Base-by-base conservation (phyloP, 2,888 invertebrate genomes). In the Phrixothrix hirtus region DNA sequence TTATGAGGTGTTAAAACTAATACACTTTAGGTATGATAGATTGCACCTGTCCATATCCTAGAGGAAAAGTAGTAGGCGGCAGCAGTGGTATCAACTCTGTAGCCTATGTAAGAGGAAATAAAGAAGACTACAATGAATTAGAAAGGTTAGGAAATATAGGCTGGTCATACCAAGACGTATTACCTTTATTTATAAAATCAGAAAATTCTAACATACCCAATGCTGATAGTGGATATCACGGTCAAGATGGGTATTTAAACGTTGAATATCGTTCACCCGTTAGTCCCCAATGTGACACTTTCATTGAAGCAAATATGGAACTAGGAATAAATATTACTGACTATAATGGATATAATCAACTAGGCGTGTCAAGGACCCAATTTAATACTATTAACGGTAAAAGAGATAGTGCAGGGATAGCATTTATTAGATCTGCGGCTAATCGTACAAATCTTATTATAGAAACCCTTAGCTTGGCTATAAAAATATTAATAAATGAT, bases 401-500 rank as follows among this genome's bases (percentile, higher is more conserved):
- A 48, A 78, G 92, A 49, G 87, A 88, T 60, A 89, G 89, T 68
- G 83, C 87, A 0, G 82, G 84, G 2, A 88, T 87, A 67, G 89
- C 89, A 0, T 91, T 88, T 70, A 75, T 90, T 7, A 79, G 82
- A 58, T 87, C 89, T 0, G 79, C 85, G 2, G 75, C 81, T 7
- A 69, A 77, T 5, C 78, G 89, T 16, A 63, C 67, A 4, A 91
- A 91, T 67, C 77, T 91, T 9, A 81, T 84, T 68, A 78, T 91
- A 1, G 82, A 86, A 0, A 85, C 86, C 71, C 77, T 79, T 57
- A 84, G 88, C 5, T 84, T 82, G 49, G 90, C 82, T 0, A 84
- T 81, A 0, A 84, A 78, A 72, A 78, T 88, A 44, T 62, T 85
- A 11, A 82, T 89, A 6, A 79, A 87, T n/a, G n/a, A n/a, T n/a